Evolutionary conservation across 2,888 invertebrate species (phyloP).

Genomic region (Drosophila atripex): DNA sequence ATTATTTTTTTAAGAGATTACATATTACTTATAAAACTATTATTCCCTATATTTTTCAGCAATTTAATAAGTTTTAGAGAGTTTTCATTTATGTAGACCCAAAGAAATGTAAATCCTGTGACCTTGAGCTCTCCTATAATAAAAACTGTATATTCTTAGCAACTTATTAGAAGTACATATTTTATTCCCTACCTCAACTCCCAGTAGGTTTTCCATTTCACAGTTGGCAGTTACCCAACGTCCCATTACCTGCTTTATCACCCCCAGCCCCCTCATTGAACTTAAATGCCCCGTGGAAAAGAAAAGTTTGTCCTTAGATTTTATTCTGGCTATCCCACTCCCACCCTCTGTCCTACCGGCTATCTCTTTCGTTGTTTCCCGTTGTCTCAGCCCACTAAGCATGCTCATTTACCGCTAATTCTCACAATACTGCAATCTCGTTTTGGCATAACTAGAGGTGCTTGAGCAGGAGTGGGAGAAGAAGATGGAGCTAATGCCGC

Average conservation of each 20-base stretch:
- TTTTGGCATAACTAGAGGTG: conserved; percentile 29
- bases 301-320: conserved; percentile 34
- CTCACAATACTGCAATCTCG: conserved; percentile 63
- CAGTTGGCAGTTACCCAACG: conserved; percentile 62
- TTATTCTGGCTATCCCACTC: neutral
- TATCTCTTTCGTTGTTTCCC: neutral
- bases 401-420: conserved; percentile 76
- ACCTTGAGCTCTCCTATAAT: neutral
- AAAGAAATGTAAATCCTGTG: neutral
- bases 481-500: conserved; percentile 61
- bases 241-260: conserved; percentile 34
- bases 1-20: neutral
- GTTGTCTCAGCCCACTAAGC: conserved; percentile 65
- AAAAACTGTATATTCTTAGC: neutral
- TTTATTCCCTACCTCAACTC: neutral
- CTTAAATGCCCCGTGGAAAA: conserved; percentile 54
- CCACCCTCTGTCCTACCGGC: neutral
- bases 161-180: neutral
- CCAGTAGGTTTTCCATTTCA: conserved; percentile 53
- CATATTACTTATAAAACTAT: neutral
- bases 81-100: neutral
- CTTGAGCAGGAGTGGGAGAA: neutral
- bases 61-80: too few relatives aligned
- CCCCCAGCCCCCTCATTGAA: conserved; percentile 45
- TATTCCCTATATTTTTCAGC: neutral